phyloP scores from a whole-genome alignment of 2,797 vertebrate genomes.

The Aselliscus stoliczkanus region DNA sequence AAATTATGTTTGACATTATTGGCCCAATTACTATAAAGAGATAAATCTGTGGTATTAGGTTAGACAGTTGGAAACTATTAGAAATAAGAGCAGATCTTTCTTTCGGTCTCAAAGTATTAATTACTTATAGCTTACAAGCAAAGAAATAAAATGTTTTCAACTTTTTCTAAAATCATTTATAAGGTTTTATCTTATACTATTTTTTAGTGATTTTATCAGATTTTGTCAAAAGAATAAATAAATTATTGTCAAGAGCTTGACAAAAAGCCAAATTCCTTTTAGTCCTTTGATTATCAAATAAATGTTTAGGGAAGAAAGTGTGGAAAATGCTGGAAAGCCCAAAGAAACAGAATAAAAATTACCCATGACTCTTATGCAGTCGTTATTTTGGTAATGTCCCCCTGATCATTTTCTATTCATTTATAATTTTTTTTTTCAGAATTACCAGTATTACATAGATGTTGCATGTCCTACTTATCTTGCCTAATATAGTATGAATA shows the following conservation, averaged over 20 bases:
- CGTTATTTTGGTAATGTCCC: not conserved
- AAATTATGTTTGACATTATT: not conserved
- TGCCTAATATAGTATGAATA: not conserved
- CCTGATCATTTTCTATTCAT: not conserved
- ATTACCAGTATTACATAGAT: not conserved
- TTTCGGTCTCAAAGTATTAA: not conserved
- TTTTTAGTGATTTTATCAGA: not conserved
- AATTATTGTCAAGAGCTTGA: not conserved
- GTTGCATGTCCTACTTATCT: not conserved
- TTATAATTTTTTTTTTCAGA: not conserved
- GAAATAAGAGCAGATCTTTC: not conserved
- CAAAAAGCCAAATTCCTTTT: not conserved
- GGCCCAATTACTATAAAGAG: not conserved
- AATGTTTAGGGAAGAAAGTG: not conserved
- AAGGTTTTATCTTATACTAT: not conserved
- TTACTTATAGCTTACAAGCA: not conserved
- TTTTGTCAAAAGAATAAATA: not conserved
- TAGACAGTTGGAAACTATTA: not conserved
- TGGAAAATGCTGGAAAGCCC: not conserved
- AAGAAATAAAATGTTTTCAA: not conserved
- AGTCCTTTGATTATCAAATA: not conserved
- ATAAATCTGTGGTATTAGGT: not conserved
- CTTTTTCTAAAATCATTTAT: not conserved
- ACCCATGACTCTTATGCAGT: not conserved
- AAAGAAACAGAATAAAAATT: conserved; percentile 1